Conservation (phyloP, 2,797 vertebrate species). For the Thamnophis elegans region DNA sequence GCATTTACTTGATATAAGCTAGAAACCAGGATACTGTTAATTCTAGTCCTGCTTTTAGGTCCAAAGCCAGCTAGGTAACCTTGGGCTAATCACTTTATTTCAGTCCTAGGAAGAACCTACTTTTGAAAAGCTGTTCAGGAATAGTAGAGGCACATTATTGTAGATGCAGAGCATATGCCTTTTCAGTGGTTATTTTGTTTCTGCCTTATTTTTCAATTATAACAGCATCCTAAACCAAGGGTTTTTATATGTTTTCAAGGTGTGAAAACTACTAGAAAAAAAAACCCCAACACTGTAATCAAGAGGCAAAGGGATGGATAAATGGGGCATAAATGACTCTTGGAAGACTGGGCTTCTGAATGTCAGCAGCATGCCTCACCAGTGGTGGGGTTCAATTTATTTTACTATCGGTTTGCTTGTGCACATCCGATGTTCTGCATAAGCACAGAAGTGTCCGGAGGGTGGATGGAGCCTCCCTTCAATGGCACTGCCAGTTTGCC, state of each 20-base stretch:
- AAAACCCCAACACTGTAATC: neutral
- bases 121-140: neutral
- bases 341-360: neutral
- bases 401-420: too few species aligned
- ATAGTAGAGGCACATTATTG: neutral
- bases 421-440: too few species aligned
- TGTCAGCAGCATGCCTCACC: neutral
- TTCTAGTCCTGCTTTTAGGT: neutral
- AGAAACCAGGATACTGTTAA: neutral
- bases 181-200: neutral
- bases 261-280: neutral
- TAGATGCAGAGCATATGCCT: neutral
- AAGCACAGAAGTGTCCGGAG: too few species aligned
- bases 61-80: neutral
- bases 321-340: neutral
- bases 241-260: neutral
- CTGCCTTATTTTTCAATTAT: neutral
- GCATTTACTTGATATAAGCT: neutral
- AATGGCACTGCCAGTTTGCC: too few species aligned
- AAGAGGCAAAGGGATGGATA: neutral
- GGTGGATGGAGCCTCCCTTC: too few species aligned
- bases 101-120: neutral
- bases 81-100: neutral
- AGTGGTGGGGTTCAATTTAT: too few species aligned
- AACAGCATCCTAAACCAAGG: neutral